Evolutionary conservation across 2,113 vertebrate species (phyloP).

Genomic region (Greenwoodochromis staneri): DNA sequence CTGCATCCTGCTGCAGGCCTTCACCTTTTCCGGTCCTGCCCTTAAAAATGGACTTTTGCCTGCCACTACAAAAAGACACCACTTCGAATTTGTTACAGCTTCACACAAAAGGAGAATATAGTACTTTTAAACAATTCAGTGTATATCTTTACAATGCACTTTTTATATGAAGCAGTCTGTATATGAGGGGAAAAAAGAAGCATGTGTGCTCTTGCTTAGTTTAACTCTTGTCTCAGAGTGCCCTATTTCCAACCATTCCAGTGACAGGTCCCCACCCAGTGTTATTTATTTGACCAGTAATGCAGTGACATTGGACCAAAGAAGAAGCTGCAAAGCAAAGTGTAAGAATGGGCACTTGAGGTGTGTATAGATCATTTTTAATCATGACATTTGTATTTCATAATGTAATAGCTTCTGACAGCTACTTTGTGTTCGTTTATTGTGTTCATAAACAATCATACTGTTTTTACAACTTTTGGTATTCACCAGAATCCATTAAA

Average conservation of each 20-base stretch:
- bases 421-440: conserved; percentile 29
- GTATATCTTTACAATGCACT: conserved; percentile 69
- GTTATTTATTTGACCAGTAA: conserved; percentile 65
- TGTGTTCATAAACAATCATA: conserved; percentile 15
- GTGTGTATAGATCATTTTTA: conserved; percentile 40
- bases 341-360: conserved; percentile 29
- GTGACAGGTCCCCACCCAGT: conserved; percentile 32
- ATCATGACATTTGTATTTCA: conserved; percentile 31
- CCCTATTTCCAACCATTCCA: conserved; percentile 35
- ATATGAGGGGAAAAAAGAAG: conserved; percentile 71
- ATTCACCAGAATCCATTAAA: conserved; percentile 41
- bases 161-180: conserved; percentile 74
- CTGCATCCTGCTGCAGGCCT: conserved; percentile 42
- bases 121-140: conserved; percentile 64
- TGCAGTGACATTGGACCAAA: conserved; percentile 40
- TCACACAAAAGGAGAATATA: conserved; percentile 70
- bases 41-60: conserved; percentile 57
- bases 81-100: conserved; percentile 53
- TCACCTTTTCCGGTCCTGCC: conserved; percentile 7
- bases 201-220: conserved; percentile 62
- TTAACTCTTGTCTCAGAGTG: conserved; percentile 37
- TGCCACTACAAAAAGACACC: conserved; percentile 47
- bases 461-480: conserved; percentile 10
- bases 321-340: conserved; percentile 38
- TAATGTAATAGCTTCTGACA: conserved; percentile 25